Evolutionary conservation across 2,113 vertebrate genomes (phyloP).

Genomic region (Oxyruncus cristatus): DNA sequence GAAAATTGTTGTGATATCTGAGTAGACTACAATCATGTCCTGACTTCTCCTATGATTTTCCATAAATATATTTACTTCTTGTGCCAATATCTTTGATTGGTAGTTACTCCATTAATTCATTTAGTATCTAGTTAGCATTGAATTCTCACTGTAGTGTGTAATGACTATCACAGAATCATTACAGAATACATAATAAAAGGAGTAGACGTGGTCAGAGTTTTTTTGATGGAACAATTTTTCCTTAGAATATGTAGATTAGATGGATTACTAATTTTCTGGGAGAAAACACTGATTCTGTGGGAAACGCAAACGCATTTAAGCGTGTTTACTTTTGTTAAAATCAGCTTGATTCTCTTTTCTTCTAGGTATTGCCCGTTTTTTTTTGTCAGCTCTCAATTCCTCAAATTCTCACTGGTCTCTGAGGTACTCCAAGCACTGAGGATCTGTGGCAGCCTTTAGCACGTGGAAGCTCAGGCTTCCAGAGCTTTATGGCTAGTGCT

Average conservation of each 20-base stretch:
- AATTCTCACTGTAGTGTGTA: not conserved
- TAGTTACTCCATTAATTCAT: not conserved
- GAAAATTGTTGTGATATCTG: not conserved
- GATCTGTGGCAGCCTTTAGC: not conserved
- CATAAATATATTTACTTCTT: not conserved
- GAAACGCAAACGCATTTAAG: not conserved
- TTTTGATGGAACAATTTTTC: not conserved
- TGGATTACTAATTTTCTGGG: not conserved
- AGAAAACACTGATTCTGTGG: not conserved
- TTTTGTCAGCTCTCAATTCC: not conserved
- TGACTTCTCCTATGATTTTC: not conserved
- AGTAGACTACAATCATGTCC: not conserved
- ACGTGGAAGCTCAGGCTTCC: not conserved
- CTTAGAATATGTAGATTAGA: not conserved
- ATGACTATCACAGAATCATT: not conserved
- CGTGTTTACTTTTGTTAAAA: not conserved
- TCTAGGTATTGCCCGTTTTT: fast-evolving
- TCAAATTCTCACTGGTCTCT: fast-evolving
- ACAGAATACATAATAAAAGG: not conserved
- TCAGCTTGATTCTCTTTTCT: not conserved
- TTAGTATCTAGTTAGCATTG: not conserved
- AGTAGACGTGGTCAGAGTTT: not conserved
- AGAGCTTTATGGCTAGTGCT: not conserved
- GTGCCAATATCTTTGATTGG: not conserved
- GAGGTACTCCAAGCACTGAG: not conserved